Conservation (phyloP, 64 coral and sea anemone species). For the Actinia tenebrosa region DNA sequence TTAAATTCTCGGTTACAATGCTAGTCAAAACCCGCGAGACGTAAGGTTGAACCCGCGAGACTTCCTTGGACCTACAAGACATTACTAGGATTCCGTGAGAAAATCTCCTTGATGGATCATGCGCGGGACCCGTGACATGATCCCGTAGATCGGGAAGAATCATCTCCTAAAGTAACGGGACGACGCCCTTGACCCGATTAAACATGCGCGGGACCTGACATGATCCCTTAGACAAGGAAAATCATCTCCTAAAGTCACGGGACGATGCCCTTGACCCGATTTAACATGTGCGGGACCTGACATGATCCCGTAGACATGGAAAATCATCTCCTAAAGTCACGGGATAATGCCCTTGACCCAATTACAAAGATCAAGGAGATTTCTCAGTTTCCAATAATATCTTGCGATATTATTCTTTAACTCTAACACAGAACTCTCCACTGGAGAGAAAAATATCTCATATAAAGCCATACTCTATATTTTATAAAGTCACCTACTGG, state of each 20-base stretch:
- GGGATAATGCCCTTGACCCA: no score
- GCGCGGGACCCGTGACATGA: background rate
- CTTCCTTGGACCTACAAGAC: background rate
- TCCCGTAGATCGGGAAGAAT: background rate
- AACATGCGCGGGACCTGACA: no score
- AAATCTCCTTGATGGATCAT: background rate
- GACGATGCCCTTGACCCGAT: no score
- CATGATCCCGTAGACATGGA: no score
- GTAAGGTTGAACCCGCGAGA: background rate
- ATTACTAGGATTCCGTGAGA: background rate
- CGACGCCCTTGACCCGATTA: no score
- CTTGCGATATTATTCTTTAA: background rate
- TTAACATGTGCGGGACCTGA: no score
- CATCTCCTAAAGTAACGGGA: no score
- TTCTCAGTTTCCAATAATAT: background rate
- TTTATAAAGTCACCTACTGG: slow-evolving; percentile 41
- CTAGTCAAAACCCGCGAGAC: no score
- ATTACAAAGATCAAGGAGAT: background rate
- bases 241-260: no score
- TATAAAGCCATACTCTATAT: background rate
- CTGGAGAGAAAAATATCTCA: background rate
- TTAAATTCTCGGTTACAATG: no score
- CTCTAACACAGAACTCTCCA: background rate
- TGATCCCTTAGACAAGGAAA: no score
- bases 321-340: no score